phyloP scores from a whole-genome alignment of 1,140 invertebrate species.

The Lethrus apterus region DNA sequence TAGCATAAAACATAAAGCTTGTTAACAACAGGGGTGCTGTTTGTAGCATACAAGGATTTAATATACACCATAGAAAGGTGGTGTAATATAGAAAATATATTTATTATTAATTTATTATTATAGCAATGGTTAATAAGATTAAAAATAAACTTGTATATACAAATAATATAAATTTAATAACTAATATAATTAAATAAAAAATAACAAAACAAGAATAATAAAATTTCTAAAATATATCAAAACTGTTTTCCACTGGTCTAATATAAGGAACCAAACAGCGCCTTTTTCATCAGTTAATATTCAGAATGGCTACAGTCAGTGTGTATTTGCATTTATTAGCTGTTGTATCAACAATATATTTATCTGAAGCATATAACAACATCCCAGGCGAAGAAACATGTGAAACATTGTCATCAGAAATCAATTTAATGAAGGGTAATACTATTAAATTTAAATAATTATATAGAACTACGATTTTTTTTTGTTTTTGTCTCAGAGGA shows the following conservation, averaged over 20 bases:
- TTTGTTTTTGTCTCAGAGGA: slow-evolving; percentile 58
- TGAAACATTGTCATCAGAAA: slow-evolving; percentile 70
- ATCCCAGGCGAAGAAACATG: slow-evolving; percentile 52
- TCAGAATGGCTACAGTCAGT: slow-evolving; percentile 1
- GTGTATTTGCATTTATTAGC: slow-evolving; percentile 5
- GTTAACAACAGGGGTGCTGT: slow-evolving; percentile 20
- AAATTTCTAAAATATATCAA: no score
- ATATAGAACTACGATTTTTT: background rate
- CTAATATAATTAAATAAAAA: no score
- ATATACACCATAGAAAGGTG: no score
- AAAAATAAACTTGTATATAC: no score
- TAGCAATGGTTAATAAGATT: no score
- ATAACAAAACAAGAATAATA: no score
- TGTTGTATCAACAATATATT: background rate
- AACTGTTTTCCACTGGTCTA: slow-evolving; percentile 9
- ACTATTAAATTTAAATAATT: slow-evolving; percentile 3
- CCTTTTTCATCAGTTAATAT: background rate
- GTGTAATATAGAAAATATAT: no score
- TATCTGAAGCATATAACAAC: slow-evolving; percentile 2
- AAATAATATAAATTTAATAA: no score
- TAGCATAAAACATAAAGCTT: slow-evolving; percentile 28
- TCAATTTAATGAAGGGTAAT: slow-evolving; percentile 70
- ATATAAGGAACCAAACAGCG: slow-evolving; percentile 4
- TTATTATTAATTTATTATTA: no score
- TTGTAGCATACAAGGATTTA: background rate